Conservation (phyloP, 2,888 invertebrate genomes). For the Orchesellides sinensis region DNA sequence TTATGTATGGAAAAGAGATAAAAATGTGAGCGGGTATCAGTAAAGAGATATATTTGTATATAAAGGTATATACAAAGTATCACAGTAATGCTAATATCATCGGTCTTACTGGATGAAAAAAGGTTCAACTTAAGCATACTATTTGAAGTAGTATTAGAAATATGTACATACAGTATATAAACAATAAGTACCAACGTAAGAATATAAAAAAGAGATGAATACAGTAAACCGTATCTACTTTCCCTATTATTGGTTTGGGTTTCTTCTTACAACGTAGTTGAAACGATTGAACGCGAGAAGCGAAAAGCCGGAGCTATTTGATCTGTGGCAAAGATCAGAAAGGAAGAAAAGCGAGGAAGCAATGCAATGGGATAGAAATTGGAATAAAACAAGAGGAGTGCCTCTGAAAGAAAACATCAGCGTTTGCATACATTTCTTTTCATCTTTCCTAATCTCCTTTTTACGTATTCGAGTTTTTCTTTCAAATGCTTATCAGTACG, state of each 20-base stretch:
- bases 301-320: conserved; percentile 8
- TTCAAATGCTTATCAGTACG: not conserved
- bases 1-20: not conserved
- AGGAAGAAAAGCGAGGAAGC: not conserved
- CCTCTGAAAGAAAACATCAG: too few relatives aligned
- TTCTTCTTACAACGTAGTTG: too few relatives aligned
- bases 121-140: too few relatives aligned
- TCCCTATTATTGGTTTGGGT: too few relatives aligned
- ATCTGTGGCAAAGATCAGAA: conserved; percentile 38
- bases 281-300: too few relatives aligned
- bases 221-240: not conserved
- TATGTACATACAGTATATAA: too few relatives aligned
- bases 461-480: not conserved
- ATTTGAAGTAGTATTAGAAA: too few relatives aligned
- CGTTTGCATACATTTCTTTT: not conserved
- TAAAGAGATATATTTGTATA: too few relatives aligned
- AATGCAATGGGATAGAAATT: not conserved
- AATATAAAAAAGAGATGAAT: not conserved
- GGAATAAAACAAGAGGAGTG: conserved; percentile 2
- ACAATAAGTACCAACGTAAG: not conserved
- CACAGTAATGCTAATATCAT: too few relatives aligned
- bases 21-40: too few relatives aligned
- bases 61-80: too few relatives aligned
- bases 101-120: too few relatives aligned
- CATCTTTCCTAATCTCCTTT: not conserved